Percentiles rank a stretch among this genome's conserved stretches.
phyloP scores from a whole-genome alignment of 2,888 invertebrate genomes.

The Epinotia bilunana region DNA sequence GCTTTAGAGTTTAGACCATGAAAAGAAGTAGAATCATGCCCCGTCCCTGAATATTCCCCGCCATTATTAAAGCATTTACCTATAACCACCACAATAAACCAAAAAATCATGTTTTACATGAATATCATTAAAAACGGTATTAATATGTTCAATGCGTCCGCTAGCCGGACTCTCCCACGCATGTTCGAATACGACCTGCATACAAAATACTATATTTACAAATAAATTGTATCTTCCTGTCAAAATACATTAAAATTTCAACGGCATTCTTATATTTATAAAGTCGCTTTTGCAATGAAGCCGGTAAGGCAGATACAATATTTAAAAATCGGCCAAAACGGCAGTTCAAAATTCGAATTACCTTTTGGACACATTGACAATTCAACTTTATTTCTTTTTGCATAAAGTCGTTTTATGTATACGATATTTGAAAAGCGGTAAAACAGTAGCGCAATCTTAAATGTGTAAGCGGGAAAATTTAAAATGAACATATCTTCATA shows the following conservation, averaged over 20 bases:
- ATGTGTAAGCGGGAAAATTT: neutral
- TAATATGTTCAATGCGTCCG: slow-evolving; percentile 14
- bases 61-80: slow-evolving; percentile 20
- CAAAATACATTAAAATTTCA: neutral
- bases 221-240: neutral
- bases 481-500: neutral
- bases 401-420: neutral
- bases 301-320: neutral
- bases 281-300: neutral
- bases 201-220: slow-evolving; percentile 2
- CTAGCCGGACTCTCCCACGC: slow-evolving; percentile 26
- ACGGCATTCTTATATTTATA: neutral
- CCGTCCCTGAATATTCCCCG: neutral
- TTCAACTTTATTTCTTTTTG: neutral
- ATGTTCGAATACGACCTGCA: slow-evolving; percentile 19
- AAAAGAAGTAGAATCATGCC: too few relatives aligned
- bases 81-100: slow-evolving; percentile 19
- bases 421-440: neutral
- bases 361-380: neutral
- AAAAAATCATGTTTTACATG: slow-evolving; percentile 20
- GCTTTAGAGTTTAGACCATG: too few relatives aligned
- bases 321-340: neutral
- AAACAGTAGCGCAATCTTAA: neutral
- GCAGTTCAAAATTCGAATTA: neutral
- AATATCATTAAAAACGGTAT: slow-evolving; percentile 27